phyloP scores from a whole-genome alignment of 1,140 invertebrate genomes.

The Aphidius ervi region DNA sequence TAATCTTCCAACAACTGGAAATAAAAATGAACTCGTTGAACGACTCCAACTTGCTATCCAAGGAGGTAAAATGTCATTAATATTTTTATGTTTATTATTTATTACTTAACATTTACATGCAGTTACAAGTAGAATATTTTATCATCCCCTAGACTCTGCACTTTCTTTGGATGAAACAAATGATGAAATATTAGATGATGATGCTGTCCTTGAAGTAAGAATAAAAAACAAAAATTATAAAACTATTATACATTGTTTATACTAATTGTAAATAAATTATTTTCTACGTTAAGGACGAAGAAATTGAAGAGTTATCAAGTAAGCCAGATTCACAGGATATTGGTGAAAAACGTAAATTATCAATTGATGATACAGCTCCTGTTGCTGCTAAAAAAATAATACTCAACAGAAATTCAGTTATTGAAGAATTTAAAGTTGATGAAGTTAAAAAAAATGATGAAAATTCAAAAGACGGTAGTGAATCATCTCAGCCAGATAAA shows the following conservation, averaged over 20 bases:
- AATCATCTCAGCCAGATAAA: conserved; percentile 39
- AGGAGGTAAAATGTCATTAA: conserved; percentile 39
- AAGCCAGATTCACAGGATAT: conserved; percentile 45
- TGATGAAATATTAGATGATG: conserved; percentile 54
- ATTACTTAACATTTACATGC: conserved; percentile 2
- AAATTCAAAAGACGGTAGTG: conserved; percentile 25
- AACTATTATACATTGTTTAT: not conserved
- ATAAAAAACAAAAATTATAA: not conserved
- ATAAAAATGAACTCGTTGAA: conserved; percentile 75
- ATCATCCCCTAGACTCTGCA: conserved; percentile 39
- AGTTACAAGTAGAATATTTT: not conserved
- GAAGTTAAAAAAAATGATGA: conserved; percentile 32
- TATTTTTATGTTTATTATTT: conserved; percentile 6
- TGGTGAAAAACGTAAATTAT: conserved; percentile 40
- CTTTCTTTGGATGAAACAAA: conserved; percentile 47
- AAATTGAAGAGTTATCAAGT: conserved; percentile 45
- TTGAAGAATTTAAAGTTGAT: conserved; percentile 47
- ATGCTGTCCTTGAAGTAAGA: conserved; percentile 52
- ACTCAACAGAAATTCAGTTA: conserved; percentile 62
- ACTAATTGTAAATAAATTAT: conserved; percentile 7
- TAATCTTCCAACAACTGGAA: conserved; percentile 68
- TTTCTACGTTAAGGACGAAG: conserved; percentile 41
- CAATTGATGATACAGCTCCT: conserved; percentile 41
- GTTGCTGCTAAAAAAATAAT: conserved; percentile 58
- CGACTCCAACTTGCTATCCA: conserved; percentile 66